Percentiles rank a stretch among this genome's conserved stretches.
phyloP scores from a whole-genome alignment of 2,888 invertebrate genomes.

The Drosophila prolongata region DNA sequence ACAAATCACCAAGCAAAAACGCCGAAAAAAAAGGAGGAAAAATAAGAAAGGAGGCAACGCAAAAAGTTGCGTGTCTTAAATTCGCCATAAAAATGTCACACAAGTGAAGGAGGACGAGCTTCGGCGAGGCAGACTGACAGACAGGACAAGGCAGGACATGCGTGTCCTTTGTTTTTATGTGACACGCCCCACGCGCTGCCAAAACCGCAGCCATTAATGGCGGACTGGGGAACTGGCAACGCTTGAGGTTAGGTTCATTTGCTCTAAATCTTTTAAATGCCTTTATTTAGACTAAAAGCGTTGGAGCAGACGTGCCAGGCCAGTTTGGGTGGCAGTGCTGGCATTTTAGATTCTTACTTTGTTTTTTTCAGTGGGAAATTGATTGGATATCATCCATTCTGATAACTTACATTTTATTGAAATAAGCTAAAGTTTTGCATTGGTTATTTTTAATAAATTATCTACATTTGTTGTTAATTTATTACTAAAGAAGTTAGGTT shows the following conservation, averaged over 20 bases:
- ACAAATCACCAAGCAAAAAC: constrained; percentile 55
- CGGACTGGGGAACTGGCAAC: constrained; percentile 53
- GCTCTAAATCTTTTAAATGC: constrained; percentile 82
- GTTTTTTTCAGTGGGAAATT: not conserved
- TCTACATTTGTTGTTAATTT: no score
- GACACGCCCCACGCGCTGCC: constrained; percentile 53
- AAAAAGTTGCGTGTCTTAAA: constrained; percentile 78
- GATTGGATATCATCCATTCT: no score
- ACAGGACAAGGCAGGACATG: constrained; percentile 67
- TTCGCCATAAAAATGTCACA: constrained; percentile 80
- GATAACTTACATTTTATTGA: not conserved
- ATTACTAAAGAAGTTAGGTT: no score
- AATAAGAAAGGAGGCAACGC: constrained; percentile 5
- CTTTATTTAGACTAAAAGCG: constrained; percentile 80
- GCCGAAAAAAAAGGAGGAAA: constrained; percentile 11
- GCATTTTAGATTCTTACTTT: not conserved
- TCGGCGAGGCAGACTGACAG: constrained; percentile 26
- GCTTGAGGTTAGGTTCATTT: constrained; percentile 80
- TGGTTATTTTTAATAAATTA: no score
- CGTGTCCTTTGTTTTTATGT: constrained; percentile 79
- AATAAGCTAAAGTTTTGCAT: no score
- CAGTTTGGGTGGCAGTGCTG: constrained; percentile 25
- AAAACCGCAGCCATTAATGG: constrained; percentile 63
- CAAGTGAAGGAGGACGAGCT: constrained; percentile 35
- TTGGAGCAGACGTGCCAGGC: constrained; percentile 70